A percentile compares a stretch with the other conserved stretches of the same genome.
Evolutionary conservation across 2,797 vertebrate species (phyloP).

Genomic region (Characodon lateralis): DNA sequence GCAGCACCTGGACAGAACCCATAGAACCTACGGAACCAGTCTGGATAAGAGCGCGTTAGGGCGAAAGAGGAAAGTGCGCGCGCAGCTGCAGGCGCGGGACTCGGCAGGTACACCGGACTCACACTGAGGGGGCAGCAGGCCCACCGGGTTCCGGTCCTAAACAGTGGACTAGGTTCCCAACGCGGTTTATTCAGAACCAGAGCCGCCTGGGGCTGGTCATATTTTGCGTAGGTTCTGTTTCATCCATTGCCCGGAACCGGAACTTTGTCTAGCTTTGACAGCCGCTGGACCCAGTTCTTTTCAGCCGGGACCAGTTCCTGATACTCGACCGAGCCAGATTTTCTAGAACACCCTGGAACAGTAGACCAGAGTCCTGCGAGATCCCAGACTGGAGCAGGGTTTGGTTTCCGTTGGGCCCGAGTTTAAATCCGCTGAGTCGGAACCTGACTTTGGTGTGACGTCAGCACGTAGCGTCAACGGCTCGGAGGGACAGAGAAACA

Average conservation of each 20-base stretch:
- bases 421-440: background rate
- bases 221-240: background rate
- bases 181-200: background rate
- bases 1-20: background rate
- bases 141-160: background rate
- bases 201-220: background rate
- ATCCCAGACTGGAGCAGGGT: background rate
- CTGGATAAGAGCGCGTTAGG: conserved; percentile 69
- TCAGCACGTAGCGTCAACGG: background rate
- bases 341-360: accelerated
- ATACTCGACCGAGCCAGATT: background rate
- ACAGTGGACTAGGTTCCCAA: background rate
- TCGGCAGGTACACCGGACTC: conserved; percentile 64
- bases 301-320: background rate
- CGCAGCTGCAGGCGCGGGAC: conserved; percentile 50
- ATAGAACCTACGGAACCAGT: conserved; percentile 45
- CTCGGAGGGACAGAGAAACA: background rate
- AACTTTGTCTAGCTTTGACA: background rate
- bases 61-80: conserved; percentile 69
- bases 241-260: background rate
- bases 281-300: background rate
- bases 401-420: accelerated
- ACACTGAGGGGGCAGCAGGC: background rate
- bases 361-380: accelerated
- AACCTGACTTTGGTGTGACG: conserved; percentile 12